Conservation (phyloP, 2,113 vertebrate species). For the Protobothrops mucrosquamatus region DNA sequence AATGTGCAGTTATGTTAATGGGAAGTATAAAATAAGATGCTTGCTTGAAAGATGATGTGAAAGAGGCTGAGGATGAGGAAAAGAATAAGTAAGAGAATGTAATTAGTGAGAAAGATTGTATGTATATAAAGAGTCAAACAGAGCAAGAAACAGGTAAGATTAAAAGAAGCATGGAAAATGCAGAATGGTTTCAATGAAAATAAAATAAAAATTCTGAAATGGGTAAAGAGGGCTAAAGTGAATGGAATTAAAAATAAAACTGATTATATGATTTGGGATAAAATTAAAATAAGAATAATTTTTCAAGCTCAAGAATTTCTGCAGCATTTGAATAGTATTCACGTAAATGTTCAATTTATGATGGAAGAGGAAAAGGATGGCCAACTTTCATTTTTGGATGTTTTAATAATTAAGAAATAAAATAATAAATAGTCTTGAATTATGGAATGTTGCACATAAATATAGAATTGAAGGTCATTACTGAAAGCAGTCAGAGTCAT, state of each 20-base stretch:
- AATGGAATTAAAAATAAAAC: neutral
- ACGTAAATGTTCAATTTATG: neutral
- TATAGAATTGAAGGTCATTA: too few relatives aligned
- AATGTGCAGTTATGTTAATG: neutral
- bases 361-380: neutral
- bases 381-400: neutral
- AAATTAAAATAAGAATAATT: neutral
- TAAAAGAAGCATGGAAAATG: neutral
- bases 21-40: neutral
- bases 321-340: neutral
- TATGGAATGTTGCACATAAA: too few relatives aligned
- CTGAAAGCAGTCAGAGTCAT: too few relatives aligned
- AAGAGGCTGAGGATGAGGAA: neutral
- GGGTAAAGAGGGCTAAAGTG: neutral
- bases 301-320: neutral
- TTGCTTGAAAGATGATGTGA: neutral
- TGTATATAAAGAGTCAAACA: neutral
- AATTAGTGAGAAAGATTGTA: neutral
- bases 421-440: too few relatives aligned
- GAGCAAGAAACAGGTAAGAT: neutral
- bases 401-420: neutral
- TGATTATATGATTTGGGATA: neutral
- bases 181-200: neutral
- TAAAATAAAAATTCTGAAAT: neutral
- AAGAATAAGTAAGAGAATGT: neutral